phyloP scores from a whole-genome alignment of 2,888 invertebrate genomes.

The Linnaemya vulpina region DNA sequence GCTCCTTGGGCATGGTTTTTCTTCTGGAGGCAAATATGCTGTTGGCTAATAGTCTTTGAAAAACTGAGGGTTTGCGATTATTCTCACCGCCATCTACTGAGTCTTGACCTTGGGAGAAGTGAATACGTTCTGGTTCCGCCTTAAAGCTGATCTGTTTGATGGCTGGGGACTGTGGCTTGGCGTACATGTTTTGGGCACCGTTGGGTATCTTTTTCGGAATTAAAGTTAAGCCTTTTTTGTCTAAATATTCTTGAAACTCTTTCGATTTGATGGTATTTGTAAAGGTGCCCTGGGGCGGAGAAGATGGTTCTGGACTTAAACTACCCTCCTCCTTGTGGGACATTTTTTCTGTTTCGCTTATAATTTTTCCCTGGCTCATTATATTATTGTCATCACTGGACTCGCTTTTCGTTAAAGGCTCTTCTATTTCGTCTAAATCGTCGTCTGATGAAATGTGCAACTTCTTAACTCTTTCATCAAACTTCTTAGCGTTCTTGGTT shows the following conservation, averaged over 20 bases:
- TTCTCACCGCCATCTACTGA: constrained; percentile 75
- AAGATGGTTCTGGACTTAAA: constrained; percentile 56
- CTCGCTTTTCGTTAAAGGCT: constrained; percentile 80
- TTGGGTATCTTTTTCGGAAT: constrained; percentile 77
- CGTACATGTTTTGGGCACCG: constrained; percentile 72
- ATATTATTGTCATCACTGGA: constrained; percentile 80
- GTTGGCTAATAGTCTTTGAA: constrained; percentile 80
- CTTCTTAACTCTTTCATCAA: constrained; percentile 82
- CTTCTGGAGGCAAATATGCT: constrained; percentile 81
- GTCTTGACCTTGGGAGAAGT: constrained; percentile 71
- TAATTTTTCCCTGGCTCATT: constrained; percentile 47
- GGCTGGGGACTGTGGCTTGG: constrained; percentile 48
- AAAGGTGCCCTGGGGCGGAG: constrained; percentile 75
- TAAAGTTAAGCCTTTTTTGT: constrained; percentile 80
- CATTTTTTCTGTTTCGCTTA: constrained; percentile 37
- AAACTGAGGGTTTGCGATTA: constrained; percentile 80
- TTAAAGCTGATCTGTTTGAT: constrained; percentile 67
- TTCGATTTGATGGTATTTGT: constrained; percentile 82
- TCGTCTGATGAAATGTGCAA: constrained; percentile 81
- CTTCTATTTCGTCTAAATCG: constrained; percentile 82
- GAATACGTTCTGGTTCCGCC: constrained; percentile 71
- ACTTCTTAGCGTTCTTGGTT: constrained; percentile 82
- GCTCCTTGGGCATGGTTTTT: constrained; percentile 81
- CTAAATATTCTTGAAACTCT: constrained; percentile 82
- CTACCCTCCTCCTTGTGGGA: constrained; percentile 31